A percentile compares a stretch with the other conserved stretches of the same genome.
phyloP scores from a whole-genome alignment of 2,888 invertebrate genomes.

The Coleophora deauratella region DNA sequence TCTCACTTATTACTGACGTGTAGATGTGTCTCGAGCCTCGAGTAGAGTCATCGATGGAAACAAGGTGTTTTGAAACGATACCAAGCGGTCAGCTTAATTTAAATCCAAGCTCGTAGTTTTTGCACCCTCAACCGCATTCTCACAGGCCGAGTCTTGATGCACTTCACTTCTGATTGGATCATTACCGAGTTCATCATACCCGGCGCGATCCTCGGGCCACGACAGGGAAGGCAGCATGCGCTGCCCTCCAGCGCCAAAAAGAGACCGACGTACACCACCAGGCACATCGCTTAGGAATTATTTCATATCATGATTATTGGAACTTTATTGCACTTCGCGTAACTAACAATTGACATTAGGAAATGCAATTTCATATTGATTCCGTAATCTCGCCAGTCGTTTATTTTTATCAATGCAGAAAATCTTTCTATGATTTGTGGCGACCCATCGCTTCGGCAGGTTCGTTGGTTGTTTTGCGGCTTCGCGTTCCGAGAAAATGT shows the following conservation, averaged over 20 bases:
- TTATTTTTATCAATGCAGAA: slow-evolving; percentile 72
- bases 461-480: slow-evolving; percentile 56
- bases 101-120: slow-evolving; percentile 68
- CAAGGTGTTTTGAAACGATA: slow-evolving; percentile 52
- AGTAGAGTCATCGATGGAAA: slow-evolving; percentile 10
- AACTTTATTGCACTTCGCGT: slow-evolving; percentile 72
- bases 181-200: slow-evolving; percentile 75
- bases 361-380: slow-evolving; percentile 75
- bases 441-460: slow-evolving; percentile 51
- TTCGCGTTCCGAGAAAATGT: slow-evolving; percentile 60
- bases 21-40: no score
- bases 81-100: slow-evolving; percentile 66
- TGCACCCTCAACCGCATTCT: slow-evolving; percentile 74
- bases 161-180: slow-evolving; percentile 74
- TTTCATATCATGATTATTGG: slow-evolving; percentile 74
- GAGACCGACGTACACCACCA: slow-evolving; percentile 34
- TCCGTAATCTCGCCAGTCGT: slow-evolving; percentile 63
- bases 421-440: slow-evolving; percentile 74
- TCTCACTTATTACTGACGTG: no score
- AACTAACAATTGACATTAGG: slow-evolving; percentile 75
- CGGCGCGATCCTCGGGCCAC: slow-evolving; percentile 62
- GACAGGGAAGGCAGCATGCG: slow-evolving; percentile 42
- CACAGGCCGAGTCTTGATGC: slow-evolving; percentile 69
- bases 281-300: slow-evolving; percentile 67
- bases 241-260: slow-evolving; percentile 23